phyloP scores from a whole-genome alignment of 2,888 invertebrate genomes.

The Tiphia femorata region DNA sequence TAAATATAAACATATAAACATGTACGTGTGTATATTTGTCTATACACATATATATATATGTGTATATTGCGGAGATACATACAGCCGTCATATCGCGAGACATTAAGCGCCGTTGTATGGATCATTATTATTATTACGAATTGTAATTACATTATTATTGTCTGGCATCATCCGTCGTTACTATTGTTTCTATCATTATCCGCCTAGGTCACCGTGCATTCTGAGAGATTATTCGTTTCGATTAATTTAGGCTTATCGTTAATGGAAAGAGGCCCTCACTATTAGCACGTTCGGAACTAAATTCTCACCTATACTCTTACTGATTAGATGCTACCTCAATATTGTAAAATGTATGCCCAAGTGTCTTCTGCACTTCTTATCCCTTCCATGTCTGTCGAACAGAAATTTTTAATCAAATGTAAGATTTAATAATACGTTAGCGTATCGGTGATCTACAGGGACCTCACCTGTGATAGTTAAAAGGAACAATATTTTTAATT shows the following conservation, averaged over 20 bases:
- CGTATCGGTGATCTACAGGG: slow-evolving; percentile 58
- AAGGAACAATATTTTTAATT: slow-evolving; percentile 67
- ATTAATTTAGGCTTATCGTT: slow-evolving; percentile 59
- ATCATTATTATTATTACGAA: slow-evolving; percentile 53
- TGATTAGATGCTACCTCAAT: slow-evolving; percentile 65
- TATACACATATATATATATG: slow-evolving; percentile 40
- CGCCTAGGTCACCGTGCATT: too few relatives aligned
- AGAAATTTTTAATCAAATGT: slow-evolving; percentile 26
- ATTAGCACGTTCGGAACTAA: slow-evolving; percentile 51
- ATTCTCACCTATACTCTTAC: slow-evolving; percentile 42
- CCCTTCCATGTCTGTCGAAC: slow-evolving; percentile 28
- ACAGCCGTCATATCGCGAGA: slow-evolving; percentile 59
- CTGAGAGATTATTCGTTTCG: too few relatives aligned
- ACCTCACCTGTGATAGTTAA: slow-evolving; percentile 68
- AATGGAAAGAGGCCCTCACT: slow-evolving; percentile 65
- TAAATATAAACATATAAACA: slow-evolving; percentile 36
- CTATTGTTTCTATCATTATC: slow-evolving; percentile 43
- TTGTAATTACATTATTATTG: slow-evolving; percentile 38
- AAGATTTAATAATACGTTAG: slow-evolving; percentile 16
- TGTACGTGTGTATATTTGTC: too few relatives aligned
- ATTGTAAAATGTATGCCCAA: slow-evolving; percentile 43
- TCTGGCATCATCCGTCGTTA: slow-evolving; percentile 25
- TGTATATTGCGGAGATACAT: slow-evolving; percentile 49
- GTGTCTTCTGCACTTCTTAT: slow-evolving; percentile 26
- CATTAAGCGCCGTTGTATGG: slow-evolving; percentile 66